Evolutionary conservation across 2,797 vertebrate genomes (phyloP).

Genomic region (Neomorphus geoffroyi): DNA sequence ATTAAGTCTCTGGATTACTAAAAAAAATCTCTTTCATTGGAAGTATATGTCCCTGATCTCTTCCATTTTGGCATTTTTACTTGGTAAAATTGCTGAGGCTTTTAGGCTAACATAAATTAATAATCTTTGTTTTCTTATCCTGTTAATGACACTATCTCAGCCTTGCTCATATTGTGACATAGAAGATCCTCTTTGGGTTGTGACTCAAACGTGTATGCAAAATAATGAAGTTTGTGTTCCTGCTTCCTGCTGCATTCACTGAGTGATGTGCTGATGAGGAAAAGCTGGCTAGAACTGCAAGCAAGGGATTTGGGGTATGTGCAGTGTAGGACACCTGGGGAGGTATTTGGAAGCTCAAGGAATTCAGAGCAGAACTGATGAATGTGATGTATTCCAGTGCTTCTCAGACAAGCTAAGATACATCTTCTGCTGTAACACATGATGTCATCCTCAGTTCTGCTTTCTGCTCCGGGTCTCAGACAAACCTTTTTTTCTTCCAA

Average conservation of each 20-base stretch:
- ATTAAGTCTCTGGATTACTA: not conserved
- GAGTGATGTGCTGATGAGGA: conserved; percentile 27
- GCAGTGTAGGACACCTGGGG: not conserved
- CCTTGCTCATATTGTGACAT: not conserved
- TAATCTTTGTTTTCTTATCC: not conserved
- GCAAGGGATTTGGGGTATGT: not conserved
- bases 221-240: not conserved
- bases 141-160: not conserved
- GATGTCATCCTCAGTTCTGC: not conserved
- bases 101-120: not conserved
- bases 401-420: not conserved
- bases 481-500: not conserved
- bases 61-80: not conserved
- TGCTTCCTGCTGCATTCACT: conserved; percentile 5
- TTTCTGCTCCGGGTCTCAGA: not conserved
- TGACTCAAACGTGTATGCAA: not conserved
- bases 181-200: not conserved
- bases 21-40: not conserved
- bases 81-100: not conserved
- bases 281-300: not conserved
- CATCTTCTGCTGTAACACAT: not conserved
- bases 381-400: not conserved
- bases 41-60: not conserved
- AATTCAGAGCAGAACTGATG: not conserved
- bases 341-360: not conserved